These are phyloP conservation scores for Coenobita brevimanus DNA, from an alignment of 1,140 invertebrate species.

Conservation along the genomic window DNA sequence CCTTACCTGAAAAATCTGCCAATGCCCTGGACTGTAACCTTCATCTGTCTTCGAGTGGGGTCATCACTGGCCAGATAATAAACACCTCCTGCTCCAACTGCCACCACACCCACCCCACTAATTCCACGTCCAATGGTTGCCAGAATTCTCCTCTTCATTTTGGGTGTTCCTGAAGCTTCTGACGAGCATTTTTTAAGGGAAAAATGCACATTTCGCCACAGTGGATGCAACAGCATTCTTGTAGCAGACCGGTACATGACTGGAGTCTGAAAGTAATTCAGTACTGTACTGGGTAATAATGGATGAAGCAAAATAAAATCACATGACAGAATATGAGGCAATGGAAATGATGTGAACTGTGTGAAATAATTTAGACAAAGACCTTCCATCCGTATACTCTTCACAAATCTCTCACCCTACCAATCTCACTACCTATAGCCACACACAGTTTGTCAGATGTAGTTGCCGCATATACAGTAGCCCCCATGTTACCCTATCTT, in stretches of 20 bases:
- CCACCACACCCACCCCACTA: constrained; percentile 26
- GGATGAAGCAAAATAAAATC: too few species aligned
- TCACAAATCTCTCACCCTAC: too few species aligned
- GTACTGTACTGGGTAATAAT: too few species aligned
- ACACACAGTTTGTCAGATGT: too few species aligned
- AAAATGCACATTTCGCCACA: neutral
- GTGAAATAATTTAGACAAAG: too few species aligned
- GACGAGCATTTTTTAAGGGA: neutral
- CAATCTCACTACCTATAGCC: too few species aligned
- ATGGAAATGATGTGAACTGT: too few species aligned
- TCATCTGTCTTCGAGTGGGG: constrained; percentile 71
- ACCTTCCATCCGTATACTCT: too few species aligned
- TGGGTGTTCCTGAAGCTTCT: neutral
- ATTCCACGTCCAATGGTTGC: neutral
- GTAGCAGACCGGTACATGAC: constrained; percentile 32
- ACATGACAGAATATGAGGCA: too few species aligned
- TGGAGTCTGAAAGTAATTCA: neutral
- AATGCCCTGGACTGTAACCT: constrained; percentile 72
- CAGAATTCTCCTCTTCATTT: constrained; percentile 27
- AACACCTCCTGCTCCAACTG: constrained; percentile 25
- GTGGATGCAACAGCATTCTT: constrained; percentile 5
- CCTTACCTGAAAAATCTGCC: constrained; percentile 72
- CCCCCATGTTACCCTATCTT: too few species aligned
- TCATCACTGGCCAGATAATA: constrained; percentile 71
- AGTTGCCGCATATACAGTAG: too few species aligned